Evolutionary conservation across 2,888 invertebrate species (phyloP).

Genomic region (Pristionchus exspectatus): DNA sequence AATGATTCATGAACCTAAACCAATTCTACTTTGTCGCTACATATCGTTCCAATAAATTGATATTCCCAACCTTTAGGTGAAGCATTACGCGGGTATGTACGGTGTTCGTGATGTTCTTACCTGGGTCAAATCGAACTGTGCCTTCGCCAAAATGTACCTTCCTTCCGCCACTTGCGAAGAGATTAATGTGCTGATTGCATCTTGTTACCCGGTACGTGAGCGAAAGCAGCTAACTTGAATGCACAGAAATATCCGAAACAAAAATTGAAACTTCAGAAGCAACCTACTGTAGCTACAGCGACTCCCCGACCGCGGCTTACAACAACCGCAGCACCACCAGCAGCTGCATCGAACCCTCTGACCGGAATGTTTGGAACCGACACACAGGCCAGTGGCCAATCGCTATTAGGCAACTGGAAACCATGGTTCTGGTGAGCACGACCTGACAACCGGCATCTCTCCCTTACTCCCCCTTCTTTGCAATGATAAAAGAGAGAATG

Average conservation of each 20-base stretch:
- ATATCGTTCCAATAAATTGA: neutral
- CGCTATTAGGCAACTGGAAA: conserved; percentile 15
- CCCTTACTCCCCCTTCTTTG: neutral
- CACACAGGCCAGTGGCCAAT: neutral
- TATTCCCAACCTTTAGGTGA: conserved; percentile 65
- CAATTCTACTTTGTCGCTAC: too few relatives aligned
- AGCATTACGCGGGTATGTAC: conserved; percentile 73
- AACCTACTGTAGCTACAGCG: neutral
- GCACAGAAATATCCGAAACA: neutral
- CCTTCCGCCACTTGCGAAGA: conserved; percentile 77
- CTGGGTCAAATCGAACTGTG: conserved; percentile 74
- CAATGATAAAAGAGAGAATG: neutral
- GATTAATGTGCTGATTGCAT: conserved; percentile 76
- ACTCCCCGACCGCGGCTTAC: neutral
- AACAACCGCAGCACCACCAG: neutral
- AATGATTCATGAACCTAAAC: too few relatives aligned
- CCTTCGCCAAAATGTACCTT: conserved; percentile 77
- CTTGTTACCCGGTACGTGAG: conserved; percentile 64
- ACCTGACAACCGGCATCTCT: neutral
- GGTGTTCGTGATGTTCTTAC: conserved; percentile 72
- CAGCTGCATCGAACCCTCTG: neutral
- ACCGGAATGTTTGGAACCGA: neutral
- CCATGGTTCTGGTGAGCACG: neutral
- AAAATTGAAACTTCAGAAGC: neutral
- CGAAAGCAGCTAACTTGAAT: neutral